Base-by-base conservation (phyloP, 2,888 invertebrate species). In the Diplazon laetatorius region DNA sequence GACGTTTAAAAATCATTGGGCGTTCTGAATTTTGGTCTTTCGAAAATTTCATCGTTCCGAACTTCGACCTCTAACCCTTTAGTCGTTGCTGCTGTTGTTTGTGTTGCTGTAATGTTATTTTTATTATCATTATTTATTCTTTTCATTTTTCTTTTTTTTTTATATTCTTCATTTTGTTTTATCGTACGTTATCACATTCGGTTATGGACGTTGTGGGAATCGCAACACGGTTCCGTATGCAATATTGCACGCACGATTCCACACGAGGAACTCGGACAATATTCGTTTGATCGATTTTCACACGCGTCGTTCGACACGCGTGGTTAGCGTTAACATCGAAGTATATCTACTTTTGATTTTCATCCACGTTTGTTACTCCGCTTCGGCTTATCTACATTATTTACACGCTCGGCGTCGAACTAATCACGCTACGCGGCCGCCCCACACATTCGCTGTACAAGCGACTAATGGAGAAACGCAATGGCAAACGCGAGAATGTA, bases 201-300 rank as follows among this genome's bases (percentile, higher is more conserved):
- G 76, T 80, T 78, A 18, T n/a, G 14, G 55, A 55, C n/a, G 57
- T 44, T 48, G 42, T 20, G 12, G 14, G 22, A 55, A 55, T 57
- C 18, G 75, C 66, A n/a, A n/a, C n/a, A n/a, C n/a, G n/a, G n/a
- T n/a, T n/a, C n/a, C n/a, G n/a, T n/a, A n/a, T 74, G 74, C 6
- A 30, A 30, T 60, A 50, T 63, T 37, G 16, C 20, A 20, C 16
- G 66, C 57, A 30, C 18, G 6, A 16, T 48, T 48, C 20, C 48
- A 16, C 10, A 16, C 20, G 59, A 42, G 9, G 20, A 65, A 42
- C 37, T 12, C 57, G 22, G n/a, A n/a, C 37, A 30, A 44, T 44
- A n/a, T 84, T 74, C 46, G 70, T 76, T 62, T 69, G 52, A 62
- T 62, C 74, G 60, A 69, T 59, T 62, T 6, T 30, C 35, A 12